Evolutionary conservation across 2,113 vertebrate genomes (phyloP).

Genomic region (Hirundichthys speculiger): DNA sequence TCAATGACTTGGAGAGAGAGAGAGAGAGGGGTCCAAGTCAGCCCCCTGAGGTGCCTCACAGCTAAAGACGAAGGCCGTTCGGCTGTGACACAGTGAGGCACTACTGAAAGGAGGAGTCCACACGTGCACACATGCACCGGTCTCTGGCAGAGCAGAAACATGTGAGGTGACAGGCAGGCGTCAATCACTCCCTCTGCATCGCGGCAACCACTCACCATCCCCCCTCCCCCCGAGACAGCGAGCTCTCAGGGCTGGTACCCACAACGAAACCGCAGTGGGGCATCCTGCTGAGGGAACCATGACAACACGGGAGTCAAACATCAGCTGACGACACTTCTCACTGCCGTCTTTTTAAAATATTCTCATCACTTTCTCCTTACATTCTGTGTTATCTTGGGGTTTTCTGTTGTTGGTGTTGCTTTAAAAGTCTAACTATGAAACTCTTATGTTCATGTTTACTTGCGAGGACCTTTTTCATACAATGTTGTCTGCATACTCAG

Average conservation of each 20-base stretch:
- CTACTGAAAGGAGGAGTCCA: constrained; percentile 33
- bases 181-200: constrained; percentile 50
- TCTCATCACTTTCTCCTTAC: background rate
- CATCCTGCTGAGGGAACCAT: constrained; percentile 79
- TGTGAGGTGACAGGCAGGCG: constrained; percentile 68
- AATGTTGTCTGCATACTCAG: background rate
- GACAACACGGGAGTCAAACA: constrained; percentile 71
- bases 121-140: constrained; percentile 69
- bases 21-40: constrained; percentile 24
- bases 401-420: background rate
- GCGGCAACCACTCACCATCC: constrained; percentile 73
- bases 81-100: constrained; percentile 1
- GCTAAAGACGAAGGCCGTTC: background rate
- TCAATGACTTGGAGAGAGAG: constrained; percentile 34
- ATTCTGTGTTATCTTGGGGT: background rate
- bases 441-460: background rate
- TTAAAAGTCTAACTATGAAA: background rate
- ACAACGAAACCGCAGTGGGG: constrained; percentile 80
- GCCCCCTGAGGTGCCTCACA: constrained; percentile 8
- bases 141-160: constrained; percentile 36
- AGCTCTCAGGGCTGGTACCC: constrained; percentile 80
- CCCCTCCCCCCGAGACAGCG: constrained; percentile 60
- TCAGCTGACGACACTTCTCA: constrained; percentile 17
- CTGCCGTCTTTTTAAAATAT: no score
- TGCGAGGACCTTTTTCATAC: background rate